Base-by-base conservation (phyloP, 2,113 vertebrate genomes). In the Ictalurus punctatus region DNA sequence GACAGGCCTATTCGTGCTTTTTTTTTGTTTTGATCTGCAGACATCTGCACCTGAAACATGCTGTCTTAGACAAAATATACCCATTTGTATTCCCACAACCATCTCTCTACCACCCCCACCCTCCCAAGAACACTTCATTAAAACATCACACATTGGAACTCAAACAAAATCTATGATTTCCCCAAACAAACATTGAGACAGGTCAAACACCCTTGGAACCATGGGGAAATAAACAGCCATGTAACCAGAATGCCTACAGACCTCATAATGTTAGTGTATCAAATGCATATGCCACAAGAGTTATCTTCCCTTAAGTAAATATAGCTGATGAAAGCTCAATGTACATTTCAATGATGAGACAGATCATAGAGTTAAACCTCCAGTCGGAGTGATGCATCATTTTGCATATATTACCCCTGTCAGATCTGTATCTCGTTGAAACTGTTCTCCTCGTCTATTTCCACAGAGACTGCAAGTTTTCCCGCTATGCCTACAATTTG, bases 371-470 rank as follows among this genome's bases (percentile, higher is more conserved):
- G 69, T 69, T 65, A 83, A 40, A 89, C 54, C 59, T 86, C 34
- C 44, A 58, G 59, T 56, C 17, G 21, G 78, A 30, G 86, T 44
- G 83, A 58, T 86, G 83, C 87, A 96, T 94, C 94, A 93, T 93
- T 95, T 94, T 94, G 92, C 92, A 94, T 94, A 91, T 91, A 94
- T 94, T 93, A 87, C 59, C 81, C 63, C 90, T 92, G 92, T 93
- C 91, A 89, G 83, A 92, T 90, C 37, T 44, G 78, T 89, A 89
- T 90, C 91, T 87, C 87, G 87, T 79, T 86, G 52, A 56, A 56
- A 79, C 44, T 85, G 37, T 34, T 90, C 82, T 88, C 85, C 86
- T 86, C 87, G 90, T 90, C 23, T 71, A 86, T 54, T 61, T 90
- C 85, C 63, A 73, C 48, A 30, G 73, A 89, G 59, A 88, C 52